Conservation (phyloP, 2,888 invertebrate genomes). For the Ophion slaviceki region DNA sequence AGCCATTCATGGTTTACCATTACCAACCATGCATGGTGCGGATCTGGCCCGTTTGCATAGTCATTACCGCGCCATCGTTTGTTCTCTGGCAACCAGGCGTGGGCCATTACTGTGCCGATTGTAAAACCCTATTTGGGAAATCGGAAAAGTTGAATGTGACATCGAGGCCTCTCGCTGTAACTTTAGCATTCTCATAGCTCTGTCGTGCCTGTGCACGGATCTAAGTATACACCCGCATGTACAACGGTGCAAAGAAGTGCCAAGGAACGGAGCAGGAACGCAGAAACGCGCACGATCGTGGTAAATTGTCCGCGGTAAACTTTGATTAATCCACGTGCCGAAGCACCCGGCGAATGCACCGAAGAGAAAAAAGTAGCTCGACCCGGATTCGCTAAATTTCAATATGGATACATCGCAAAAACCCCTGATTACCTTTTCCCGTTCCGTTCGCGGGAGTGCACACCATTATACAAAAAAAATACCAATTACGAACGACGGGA, state of each 20-base stretch:
- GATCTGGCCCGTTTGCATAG: too few relatives aligned
- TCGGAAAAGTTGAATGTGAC: too few relatives aligned
- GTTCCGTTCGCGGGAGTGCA: neutral
- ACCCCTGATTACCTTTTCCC: constrained; percentile 26
- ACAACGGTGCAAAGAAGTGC: neutral
- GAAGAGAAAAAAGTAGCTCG: constrained; percentile 2
- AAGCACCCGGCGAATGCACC: neutral
- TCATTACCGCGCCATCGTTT: too few relatives aligned
- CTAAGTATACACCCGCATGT: too few relatives aligned
- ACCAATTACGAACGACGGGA: constrained; percentile 35
- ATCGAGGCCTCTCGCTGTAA: too few relatives aligned
- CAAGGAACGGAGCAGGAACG: neutral
- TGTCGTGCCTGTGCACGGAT: too few relatives aligned
- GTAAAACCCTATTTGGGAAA: too few relatives aligned
- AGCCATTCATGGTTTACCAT: too few relatives aligned
- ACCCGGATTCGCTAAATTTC: constrained; percentile 31
- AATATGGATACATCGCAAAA: constrained; percentile 36
- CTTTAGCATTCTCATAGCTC: too few relatives aligned
- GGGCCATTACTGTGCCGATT: too few relatives aligned
- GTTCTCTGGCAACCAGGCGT: too few relatives aligned
- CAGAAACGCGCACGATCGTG: neutral
- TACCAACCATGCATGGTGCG: too few relatives aligned
- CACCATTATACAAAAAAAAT: neutral
- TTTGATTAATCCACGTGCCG: constrained; percentile 63
- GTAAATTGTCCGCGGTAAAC: constrained; percentile 59